Evolutionary conservation across 2,888 invertebrate genomes (phyloP).

Genomic region (Lochmaea crataegi): DNA sequence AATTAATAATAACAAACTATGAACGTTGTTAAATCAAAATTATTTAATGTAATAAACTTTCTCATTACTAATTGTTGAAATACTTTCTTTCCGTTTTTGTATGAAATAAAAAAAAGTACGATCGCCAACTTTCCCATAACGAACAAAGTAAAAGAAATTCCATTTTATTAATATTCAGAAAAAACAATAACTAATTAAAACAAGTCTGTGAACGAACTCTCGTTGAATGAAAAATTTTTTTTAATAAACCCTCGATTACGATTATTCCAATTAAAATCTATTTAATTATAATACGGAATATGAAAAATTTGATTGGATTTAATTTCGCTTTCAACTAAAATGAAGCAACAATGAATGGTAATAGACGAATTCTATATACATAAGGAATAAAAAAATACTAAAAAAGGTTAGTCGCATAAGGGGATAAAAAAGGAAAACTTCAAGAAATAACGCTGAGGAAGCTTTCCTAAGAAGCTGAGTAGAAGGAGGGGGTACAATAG

Average conservation of each 20-base stretch:
- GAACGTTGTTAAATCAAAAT: neutral
- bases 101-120: neutral
- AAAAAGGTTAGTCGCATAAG: too few species aligned
- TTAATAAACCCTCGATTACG: neutral
- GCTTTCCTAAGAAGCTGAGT: too few species aligned
- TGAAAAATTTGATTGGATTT: neutral
- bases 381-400: too few species aligned
- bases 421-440: too few species aligned
- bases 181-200: slow-evolving; percentile 20
- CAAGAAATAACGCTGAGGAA: too few species aligned
- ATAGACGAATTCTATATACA: too few species aligned
- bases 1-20: neutral
- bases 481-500: too few species aligned
- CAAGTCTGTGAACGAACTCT: neutral
- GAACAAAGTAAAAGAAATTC: slow-evolving; percentile 5
- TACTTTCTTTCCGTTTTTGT: slow-evolving; percentile 29
- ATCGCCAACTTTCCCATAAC: slow-evolving; percentile 11
- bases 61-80: slow-evolving; percentile 8
- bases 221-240: neutral
- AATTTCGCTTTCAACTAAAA: neutral
- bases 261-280: slow-evolving; percentile 1
- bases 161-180: neutral
- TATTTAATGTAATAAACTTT: slow-evolving; percentile 8
- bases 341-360: neutral
- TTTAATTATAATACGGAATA: too few species aligned